Base-by-base conservation (phyloP, 2,888 invertebrate species). In the Eretmocerus hayati region DNA sequence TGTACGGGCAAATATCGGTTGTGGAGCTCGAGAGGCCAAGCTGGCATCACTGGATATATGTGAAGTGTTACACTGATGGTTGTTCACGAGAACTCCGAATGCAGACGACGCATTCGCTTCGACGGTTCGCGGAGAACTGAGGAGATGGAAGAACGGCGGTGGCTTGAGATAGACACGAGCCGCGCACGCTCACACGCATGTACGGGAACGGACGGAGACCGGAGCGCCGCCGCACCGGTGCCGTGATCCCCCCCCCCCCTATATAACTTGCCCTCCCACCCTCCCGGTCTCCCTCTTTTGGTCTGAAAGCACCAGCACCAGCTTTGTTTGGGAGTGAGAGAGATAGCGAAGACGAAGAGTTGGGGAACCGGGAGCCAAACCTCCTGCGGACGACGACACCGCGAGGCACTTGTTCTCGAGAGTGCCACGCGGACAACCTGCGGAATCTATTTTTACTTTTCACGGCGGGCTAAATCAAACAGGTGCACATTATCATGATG, bases 181-280 rank as follows among this genome's bases (percentile, higher is more conserved):
- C 35, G 46, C 42, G 31, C 18, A 35, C 9, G 43, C 43, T 9
- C 16, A 18, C 16, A n/a, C 40, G n/a, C n/a, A n/a, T n/a, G n/a
- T 37, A 11, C 21, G 23, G 26, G 16, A 21, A 19, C 21, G 33
- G 33, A 18, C 42, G 33, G 20, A 32, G 32, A 31, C 45, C 38
- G 38, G 30, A 44, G 35, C 49, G 50, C 49, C 50, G 37, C 16
- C 11, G 26, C 35, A 32, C 46, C 62, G 62, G 59, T 62, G 63
- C 62, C 64, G 64, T 61, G 65, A 61, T 64, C 62, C 62, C 67
- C 61, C 66, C 58, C 54, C 55, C 56, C 47, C n/a, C 13, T n/a
- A n/a, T n/a, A n/a, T n/a, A n/a, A n/a, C n/a, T n/a, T n/a, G 8
- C 5, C n/a, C 33, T 13, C n/a, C 33, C 8, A 16, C 33, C n/a